Evolutionary conservation across 2,888 invertebrate genomes (phyloP), one percentile per base, ranked within the genome.

Genomic region (Gasteruption jaculator): DNA sequence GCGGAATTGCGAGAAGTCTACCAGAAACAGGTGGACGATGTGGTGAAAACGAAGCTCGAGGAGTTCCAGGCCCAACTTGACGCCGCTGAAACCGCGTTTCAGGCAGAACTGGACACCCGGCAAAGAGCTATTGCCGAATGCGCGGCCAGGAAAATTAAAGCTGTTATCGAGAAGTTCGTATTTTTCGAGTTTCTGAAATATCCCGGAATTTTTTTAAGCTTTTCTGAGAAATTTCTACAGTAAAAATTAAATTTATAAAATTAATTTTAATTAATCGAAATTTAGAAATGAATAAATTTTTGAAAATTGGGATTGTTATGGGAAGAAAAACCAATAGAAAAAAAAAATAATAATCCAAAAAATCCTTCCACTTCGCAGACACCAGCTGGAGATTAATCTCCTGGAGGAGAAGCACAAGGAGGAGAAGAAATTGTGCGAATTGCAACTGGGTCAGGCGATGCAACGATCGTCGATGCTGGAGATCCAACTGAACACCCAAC

Each of bases 1-100:
- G 68, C 74, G 8, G 84, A 87, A 45, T 69, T 89, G 11, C 82
- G 85, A 54, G 75, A 78, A 24, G 83, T 85, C 61, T 90, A 89
- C 60, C 90, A 90, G 69, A 81, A 82, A 50, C 89, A 90, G 71
- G 74, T 90, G 8, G 89, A 90, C 56, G 78, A 81, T 34, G 84
- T 88, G 0, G 88, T 90, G 12, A 73, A 82, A 42, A 77, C 77
- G 39, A 90, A 90, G 61, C 72, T 89, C 43, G 80, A 80, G 54
- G 88, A 90, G 68, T 90, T 89, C 56, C 83, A 85, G 63, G 71
- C 71, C 1, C 87, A 90, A 63, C 69, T 90, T 22, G 87, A 89
- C 53, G 69, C 75, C 22, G 83, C 83, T 0, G 84, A 86, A 65
- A 73, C 75, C 15, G 76, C 78, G 25, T 74, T 86, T 56, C 80